These are phyloP conservation scores for Siphlonurus alternatus DNA, from an alignment of 2,888 invertebrate genomes.

Conservation along the genomic window DNA sequence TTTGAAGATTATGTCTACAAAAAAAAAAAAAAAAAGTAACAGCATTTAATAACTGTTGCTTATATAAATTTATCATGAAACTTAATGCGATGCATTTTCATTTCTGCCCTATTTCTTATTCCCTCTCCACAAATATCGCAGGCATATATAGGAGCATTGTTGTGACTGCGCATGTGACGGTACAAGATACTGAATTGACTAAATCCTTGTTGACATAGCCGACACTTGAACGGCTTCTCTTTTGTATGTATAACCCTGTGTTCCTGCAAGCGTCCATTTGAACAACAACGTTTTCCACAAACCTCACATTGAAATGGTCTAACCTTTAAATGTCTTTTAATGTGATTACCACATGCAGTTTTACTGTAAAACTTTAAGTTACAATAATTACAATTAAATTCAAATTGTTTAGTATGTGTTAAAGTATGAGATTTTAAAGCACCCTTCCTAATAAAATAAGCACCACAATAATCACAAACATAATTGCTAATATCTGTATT, in stretches of 20 bases:
- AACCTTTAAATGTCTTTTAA: not conserved
- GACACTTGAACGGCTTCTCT: not conserved
- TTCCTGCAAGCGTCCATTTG: not conserved
- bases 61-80: no score
- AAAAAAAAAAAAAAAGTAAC: no score
- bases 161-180: slow-evolving; percentile 2
- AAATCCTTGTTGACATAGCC: not conserved
- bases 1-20: no score
- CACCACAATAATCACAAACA: not conserved
- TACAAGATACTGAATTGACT: not conserved
- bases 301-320: not conserved
- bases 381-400: slow-evolving; percentile 27
- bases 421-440: slow-evolving; percentile 34
- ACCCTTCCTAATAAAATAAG: not conserved
- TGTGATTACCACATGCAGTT: not conserved
- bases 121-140: not conserved
- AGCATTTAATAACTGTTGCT: no score
- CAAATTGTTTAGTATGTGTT: slow-evolving; percentile 39
- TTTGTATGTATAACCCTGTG: not conserved
- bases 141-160: not conserved
- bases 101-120: no score
- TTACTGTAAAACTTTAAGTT: not conserved
- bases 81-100: no score
- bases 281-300: not conserved
- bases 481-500: no score